A percentile compares a stretch with the other conserved stretches of the same genome.
These are phyloP conservation scores for Collichthys lucidus DNA, from an alignment of 2,113 vertebrate species.

Conservation along the genomic window DNA sequence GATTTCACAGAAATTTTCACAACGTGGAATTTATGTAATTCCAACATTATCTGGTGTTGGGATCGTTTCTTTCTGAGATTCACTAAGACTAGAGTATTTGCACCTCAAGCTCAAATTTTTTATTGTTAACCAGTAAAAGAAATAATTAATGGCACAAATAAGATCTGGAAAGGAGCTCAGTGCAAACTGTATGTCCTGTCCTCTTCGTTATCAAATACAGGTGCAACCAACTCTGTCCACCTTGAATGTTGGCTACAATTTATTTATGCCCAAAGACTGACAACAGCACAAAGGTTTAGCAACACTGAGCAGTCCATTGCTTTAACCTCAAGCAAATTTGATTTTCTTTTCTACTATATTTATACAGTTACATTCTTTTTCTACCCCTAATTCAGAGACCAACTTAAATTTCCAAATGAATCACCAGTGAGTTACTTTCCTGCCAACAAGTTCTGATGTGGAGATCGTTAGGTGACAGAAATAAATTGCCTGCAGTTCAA, in stretches of 20 bases:
- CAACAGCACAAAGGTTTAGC: neutral
- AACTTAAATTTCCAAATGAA: neutral
- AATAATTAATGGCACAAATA: neutral
- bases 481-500: constrained; percentile 25
- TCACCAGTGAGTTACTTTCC: constrained; percentile 10
- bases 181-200: neutral
- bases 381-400: neutral
- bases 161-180: neutral
- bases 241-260: neutral
- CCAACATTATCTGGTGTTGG: neutral
- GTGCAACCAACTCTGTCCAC: neutral
- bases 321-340: neutral
- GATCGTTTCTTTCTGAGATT: neutral
- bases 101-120: neutral
- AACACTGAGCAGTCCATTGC: no score
- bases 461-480: constrained; percentile 33
- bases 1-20: constrained; percentile 1
- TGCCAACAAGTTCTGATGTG: constrained; percentile 11
- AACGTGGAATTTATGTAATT: no score
- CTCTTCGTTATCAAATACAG: neutral
- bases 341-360: constrained; percentile 1
- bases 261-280: neutral
- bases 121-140: neutral
- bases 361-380: neutral
- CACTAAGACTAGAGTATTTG: neutral